These are phyloP conservation scores for Seira sanloemensis DNA, from an alignment of 2,888 invertebrate species.

Conservation along the genomic window DNA sequence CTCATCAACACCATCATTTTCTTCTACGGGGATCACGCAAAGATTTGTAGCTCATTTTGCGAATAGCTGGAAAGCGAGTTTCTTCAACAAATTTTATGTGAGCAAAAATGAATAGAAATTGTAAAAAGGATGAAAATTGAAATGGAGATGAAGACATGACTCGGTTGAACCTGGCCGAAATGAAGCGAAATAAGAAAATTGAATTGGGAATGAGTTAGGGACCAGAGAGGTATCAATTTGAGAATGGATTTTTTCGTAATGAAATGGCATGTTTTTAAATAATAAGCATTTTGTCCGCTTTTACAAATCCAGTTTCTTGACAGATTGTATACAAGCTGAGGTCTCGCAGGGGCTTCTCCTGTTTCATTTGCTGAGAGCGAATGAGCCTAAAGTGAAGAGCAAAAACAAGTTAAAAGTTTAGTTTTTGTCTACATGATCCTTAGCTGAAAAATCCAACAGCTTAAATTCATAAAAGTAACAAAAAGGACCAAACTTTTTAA, in stretches of 20 bases:
- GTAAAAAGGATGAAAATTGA: neutral
- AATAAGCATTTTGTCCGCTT: slow-evolving; percentile 2
- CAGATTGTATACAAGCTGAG: slow-evolving; percentile 34
- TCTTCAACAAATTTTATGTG: too few species aligned
- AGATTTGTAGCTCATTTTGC: neutral
- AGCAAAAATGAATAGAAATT: too few species aligned
- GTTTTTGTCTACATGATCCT: too few species aligned
- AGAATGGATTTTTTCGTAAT: slow-evolving; percentile 24
- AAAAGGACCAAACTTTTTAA: too few species aligned
- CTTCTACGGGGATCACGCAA: neutral
- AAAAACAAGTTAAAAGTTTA: too few species aligned
- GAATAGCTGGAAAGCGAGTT: neutral
- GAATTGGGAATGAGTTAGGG: neutral
- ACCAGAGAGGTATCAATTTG: slow-evolving; percentile 24
- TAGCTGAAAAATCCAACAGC: too few species aligned
- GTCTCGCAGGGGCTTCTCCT: too few species aligned
- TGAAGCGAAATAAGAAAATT: neutral
- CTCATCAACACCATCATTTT: slow-evolving; percentile 1
- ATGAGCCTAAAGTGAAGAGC: too few species aligned
- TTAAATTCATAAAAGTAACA: too few species aligned
- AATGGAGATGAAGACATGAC: neutral
- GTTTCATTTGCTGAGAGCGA: too few species aligned
- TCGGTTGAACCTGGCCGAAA: neutral
- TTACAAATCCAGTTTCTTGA: slow-evolving; percentile 50
- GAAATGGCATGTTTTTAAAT: slow-evolving; percentile 26